Conservation (phyloP, 2,888 invertebrate species). For the Nebria brevicollis region DNA sequence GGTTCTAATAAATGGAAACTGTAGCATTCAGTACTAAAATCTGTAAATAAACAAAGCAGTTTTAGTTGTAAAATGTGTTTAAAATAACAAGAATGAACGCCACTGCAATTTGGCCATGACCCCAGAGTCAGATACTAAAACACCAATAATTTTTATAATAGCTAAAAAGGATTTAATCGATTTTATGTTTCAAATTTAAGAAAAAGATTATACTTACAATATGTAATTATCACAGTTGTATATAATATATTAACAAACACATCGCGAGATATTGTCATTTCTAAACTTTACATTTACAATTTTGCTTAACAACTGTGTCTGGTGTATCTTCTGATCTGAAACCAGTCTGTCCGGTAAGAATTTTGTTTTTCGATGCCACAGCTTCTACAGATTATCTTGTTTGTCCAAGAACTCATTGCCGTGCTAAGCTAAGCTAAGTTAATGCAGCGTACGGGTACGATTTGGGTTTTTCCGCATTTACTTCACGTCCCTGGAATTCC, state of each 20-base stretch:
- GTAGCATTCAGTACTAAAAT: slow-evolving; percentile 20
- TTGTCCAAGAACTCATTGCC: slow-evolving; percentile 13
- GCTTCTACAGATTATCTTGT: slow-evolving; percentile 29
- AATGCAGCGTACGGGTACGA: background rate
- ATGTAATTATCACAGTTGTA: slow-evolving; percentile 14
- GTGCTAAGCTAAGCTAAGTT: slow-evolving; percentile 2
- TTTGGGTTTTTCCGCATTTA: slow-evolving; percentile 31
- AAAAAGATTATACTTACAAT: slow-evolving; percentile 6
- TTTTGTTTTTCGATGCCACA: slow-evolving; percentile 19
- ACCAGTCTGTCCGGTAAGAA: slow-evolving; percentile 32
- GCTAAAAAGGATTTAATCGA: background rate
- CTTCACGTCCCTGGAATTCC: slow-evolving; percentile 20
- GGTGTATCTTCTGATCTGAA: slow-evolving; percentile 16
- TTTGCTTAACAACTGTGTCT: background rate
- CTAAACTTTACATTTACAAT: slow-evolving; percentile 6
- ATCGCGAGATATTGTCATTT: slow-evolving; percentile 26
- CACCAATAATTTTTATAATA: slow-evolving; percentile 9
- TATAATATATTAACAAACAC: slow-evolving; percentile 20
- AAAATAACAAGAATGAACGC: background rate
- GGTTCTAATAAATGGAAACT: slow-evolving; percentile 27
- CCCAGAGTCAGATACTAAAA: slow-evolving; percentile 8
- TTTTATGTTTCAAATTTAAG: background rate
- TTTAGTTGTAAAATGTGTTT: background rate
- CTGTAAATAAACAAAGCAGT: slow-evolving; percentile 24
- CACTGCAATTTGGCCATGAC: slow-evolving; percentile 30